Percentiles rank a stretch among this genome's conserved stretches.
phyloP scores from a whole-genome alignment of 2,113 vertebrate genomes.

The Macrotus californicus region DNA sequence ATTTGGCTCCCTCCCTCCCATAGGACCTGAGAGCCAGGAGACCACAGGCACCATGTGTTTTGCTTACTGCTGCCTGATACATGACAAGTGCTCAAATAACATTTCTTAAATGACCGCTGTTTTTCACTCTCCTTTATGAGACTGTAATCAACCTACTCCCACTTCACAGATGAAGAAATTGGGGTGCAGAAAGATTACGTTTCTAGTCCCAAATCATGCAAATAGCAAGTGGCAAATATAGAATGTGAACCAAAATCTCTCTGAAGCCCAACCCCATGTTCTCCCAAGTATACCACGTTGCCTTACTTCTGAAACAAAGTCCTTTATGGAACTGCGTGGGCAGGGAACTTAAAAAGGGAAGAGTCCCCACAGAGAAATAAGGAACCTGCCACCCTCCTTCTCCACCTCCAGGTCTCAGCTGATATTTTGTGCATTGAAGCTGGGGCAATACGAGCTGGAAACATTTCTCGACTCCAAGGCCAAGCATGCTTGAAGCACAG shows the following conservation, averaged over 20 bases:
- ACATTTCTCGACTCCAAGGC: neutral
- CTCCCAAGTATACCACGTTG: neutral
- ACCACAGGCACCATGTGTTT: neutral
- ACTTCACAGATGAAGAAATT: neutral
- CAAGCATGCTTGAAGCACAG: neutral
- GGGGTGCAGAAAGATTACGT: neutral
- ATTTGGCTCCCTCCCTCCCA: neutral
- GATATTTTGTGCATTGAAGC: constrained; percentile 57
- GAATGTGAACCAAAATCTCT: neutral
- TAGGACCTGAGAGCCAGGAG: neutral
- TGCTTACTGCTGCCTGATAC: neutral
- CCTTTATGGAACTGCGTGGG: constrained; percentile 53
- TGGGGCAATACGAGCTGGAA: constrained; percentile 7
- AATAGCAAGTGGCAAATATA: neutral
- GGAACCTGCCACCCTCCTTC: constrained; percentile 9
- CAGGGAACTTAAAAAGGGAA: constrained; percentile 51
- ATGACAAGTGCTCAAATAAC: neutral
- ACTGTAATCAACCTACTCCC: neutral
- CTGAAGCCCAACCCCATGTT: neutral
- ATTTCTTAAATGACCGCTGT: neutral
- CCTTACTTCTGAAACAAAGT: constrained; percentile 20
- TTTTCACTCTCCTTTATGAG: neutral
- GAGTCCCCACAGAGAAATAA: constrained; percentile 35
- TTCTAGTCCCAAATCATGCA: neutral
- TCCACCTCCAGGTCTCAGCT: constrained; percentile 60